Percentiles rank a stretch among this genome's conserved stretches.
These are phyloP conservation scores for Phaenicophaeus curvirostris DNA, from an alignment of 2,797 vertebrate species.

Conservation along the genomic window DNA sequence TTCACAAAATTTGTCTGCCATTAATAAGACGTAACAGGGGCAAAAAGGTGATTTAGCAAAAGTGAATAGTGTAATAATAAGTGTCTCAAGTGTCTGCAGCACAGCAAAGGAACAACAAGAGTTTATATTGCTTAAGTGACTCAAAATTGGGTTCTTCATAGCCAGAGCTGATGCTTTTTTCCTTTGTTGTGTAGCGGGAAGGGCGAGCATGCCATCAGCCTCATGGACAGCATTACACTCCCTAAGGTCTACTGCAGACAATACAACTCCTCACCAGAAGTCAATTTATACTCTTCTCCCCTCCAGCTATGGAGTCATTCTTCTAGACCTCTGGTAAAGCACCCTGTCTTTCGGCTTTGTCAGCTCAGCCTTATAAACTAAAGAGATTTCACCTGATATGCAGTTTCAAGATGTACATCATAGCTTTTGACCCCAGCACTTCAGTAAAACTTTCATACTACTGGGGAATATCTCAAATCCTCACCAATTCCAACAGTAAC, in stretches of 20 bases:
- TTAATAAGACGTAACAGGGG: background rate
- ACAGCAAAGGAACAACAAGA: background rate
- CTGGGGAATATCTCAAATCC: background rate
- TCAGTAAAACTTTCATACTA: background rate
- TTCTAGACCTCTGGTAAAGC: background rate
- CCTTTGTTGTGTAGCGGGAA: background rate
- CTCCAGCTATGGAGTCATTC: background rate
- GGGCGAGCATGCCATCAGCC: background rate
- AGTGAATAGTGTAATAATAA: background rate
- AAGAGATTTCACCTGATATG: background rate
- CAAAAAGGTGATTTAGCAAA: background rate
- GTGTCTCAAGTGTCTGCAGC: background rate
- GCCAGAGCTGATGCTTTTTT: accelerated
- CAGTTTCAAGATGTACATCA: accelerated
- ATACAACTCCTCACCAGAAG: background rate
- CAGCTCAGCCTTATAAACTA: background rate
- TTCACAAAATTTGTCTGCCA: background rate
- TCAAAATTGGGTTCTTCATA: background rate
- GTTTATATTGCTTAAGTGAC: background rate
- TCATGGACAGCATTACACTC: accelerated
- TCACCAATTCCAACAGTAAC: background rate
- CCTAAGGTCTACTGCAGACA: background rate
- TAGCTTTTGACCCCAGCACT: accelerated
- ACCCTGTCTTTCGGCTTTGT: background rate
- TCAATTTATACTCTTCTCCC: background rate